Base-by-base conservation (phyloP, 2,888 invertebrate species). In the Deilephila elpenor region DNA sequence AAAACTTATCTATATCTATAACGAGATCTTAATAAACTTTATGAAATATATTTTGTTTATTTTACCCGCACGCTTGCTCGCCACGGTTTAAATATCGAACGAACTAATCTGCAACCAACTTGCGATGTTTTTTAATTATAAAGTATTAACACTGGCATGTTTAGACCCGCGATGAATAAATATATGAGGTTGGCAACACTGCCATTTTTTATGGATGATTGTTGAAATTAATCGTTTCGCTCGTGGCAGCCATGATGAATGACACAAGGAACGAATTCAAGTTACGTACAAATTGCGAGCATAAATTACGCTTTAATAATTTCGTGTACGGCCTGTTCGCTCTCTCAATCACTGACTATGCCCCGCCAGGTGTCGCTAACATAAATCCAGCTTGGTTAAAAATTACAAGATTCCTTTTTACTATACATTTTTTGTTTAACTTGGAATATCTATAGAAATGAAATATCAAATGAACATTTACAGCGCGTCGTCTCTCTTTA, bases 291-390 rank as follows among this genome's bases (percentile, higher is more conserved):
- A 93, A 94, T 93, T 93, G 92, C 92, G 89, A 88, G 91, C 91
- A 94, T 94, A 93, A 93, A 93, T 94, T 93, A 92, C 89, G 87
- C 89, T 93, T 92, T 93, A 93, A 93, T 93, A 93, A 93, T 93
- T 91, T 89, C 89, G 88, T 88, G 89, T 91, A 90, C 92, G 89
- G 89, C 86, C 88, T 80, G 81, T 79, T 82, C 79, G 85, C 86
- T 83, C 90, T 86, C 90, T 91, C 91, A 87, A 89, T 90, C 90
- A 89, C 87, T 80, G 83, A 82, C 82, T 79, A 67, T 67, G 82
- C 80, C 78, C 82, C 82, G 82, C 88, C 93, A 93, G 93, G 93
- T 93, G 93, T 87, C 89, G 89, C 89, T 84, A 80, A 76, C 87
- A 91, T 92, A 89, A 92, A 92, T 92, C 86, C 84, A 76, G 77